Conservation (phyloP, 2,113 vertebrate species). For the Microcebus griseorufus region DNA sequence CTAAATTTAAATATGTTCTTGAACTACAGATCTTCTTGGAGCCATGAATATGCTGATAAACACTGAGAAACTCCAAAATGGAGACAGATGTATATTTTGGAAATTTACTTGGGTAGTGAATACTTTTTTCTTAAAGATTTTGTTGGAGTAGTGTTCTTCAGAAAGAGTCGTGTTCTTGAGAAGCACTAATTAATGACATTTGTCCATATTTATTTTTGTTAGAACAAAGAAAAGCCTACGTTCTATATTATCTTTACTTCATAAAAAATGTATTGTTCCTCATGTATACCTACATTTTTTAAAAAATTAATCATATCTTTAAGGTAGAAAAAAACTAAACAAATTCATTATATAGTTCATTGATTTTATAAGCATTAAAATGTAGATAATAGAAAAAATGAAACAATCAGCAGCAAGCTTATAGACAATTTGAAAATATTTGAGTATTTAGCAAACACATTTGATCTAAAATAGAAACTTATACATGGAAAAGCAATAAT, state of each 20-base stretch:
- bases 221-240: not conserved
- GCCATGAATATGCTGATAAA: not conserved
- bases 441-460: not conserved
- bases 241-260: not conserved
- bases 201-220: not conserved
- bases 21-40: too few relatives aligned
- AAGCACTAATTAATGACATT: not conserved
- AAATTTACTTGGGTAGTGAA: not conserved
- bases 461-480: not conserved
- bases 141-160: not conserved
- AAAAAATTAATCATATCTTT: not conserved
- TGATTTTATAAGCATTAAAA: slow-evolving; percentile 20
- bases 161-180: not conserved
- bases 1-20: not conserved
- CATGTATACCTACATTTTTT: not conserved
- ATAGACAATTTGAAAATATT: not conserved
- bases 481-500: not conserved
- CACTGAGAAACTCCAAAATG: not conserved
- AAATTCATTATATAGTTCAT: slow-evolving; percentile 21
- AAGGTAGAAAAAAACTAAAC: not conserved
- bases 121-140: not conserved
- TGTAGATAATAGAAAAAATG: not conserved
- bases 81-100: not conserved
- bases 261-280: not conserved
- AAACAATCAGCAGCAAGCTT: not conserved